Conservation (phyloP, 1,140 invertebrate genomes). For the Archegozetes longisetosus region DNA sequence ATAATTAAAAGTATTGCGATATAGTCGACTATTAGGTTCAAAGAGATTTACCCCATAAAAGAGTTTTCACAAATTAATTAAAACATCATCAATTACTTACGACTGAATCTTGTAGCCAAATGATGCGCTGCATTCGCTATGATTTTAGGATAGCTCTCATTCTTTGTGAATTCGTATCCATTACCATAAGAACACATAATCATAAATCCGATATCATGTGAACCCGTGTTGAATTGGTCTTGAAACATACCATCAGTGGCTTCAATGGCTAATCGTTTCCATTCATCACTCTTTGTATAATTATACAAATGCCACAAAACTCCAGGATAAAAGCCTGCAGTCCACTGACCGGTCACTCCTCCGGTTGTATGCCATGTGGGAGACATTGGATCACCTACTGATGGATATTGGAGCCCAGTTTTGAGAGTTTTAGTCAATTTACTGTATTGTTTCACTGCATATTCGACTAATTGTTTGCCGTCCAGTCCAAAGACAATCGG, state of each 20-base stretch:
- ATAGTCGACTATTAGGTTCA: too few species aligned
- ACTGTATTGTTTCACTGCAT: conserved; percentile 1
- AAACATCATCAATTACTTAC: not conserved
- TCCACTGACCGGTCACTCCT: not conserved
- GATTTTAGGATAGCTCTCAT: not conserved
- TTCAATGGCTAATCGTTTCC: not conserved
- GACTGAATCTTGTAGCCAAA: not conserved
- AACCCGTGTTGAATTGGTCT: not conserved
- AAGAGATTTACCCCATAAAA: too few species aligned
- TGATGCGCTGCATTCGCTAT: not conserved
- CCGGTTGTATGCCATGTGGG: not conserved
- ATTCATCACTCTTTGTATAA: not conserved
- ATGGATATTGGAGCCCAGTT: not conserved
- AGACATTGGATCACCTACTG: not conserved
- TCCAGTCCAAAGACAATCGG: not conserved
- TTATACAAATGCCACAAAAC: conserved; percentile 6
- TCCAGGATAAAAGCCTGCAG: conserved; percentile 1
- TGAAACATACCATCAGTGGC: not conserved
- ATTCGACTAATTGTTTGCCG: not conserved
- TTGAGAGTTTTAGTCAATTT: not conserved
- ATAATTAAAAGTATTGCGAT: too few species aligned
- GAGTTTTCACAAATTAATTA: too few species aligned
- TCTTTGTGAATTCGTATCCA: not conserved
- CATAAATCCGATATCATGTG: conserved; percentile 7
- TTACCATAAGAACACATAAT: conserved; percentile 5